Evolutionary conservation across 2,797 vertebrate genomes (phyloP), one percentile per base, ranked within the genome.

Genomic region (Glossophaga mutica): DNA sequence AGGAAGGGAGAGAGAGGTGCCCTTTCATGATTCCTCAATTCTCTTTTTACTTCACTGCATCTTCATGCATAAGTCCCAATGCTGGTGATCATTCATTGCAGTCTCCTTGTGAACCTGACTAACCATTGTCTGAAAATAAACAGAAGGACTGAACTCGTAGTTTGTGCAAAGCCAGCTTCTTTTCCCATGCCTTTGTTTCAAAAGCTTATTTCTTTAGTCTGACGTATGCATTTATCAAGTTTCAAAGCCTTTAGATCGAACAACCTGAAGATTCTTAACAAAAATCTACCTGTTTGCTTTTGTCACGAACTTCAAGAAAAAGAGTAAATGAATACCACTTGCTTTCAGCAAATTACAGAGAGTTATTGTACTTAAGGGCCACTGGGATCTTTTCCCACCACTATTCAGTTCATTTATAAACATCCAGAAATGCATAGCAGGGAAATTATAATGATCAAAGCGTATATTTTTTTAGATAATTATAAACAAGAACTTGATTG

Each of bases 291-390:
- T 96, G 88, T 94, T 96, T 91, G 76, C 88, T 93, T 74, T 85
- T 91, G 74, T 95, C 79, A 16, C 57, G 59, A 86, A 55, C 18
- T 0, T 94, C 0, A 97, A 76, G 87, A 50, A 96, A 91, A 94
- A 76, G 42, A 2, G 85, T 90, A 96, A 97, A 94, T 3, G 19
- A 98, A 74, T 93, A 87, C 90, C 93, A 65, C 86, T 78, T 88
- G 42, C 92, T 95, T 91, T 55, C 29, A 15, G 0, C 68, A 97
- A 86, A 57, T 97, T 92, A 39, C 67, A 97, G 77, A 94, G 82
- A 48, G 76, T 77, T 42, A 16, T 39, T 59, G 77, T 82, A 48
- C 71, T 87, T 32, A 52, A 87, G 78, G 86, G 50, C 34, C 0
- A 0, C 32, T n/a, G 85, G 83, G 24, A 6, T 77, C 39, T 0